These are phyloP conservation scores for Ochropleura leucogaster DNA, from an alignment of 2,888 invertebrate genomes.

Conservation along the genomic window DNA sequence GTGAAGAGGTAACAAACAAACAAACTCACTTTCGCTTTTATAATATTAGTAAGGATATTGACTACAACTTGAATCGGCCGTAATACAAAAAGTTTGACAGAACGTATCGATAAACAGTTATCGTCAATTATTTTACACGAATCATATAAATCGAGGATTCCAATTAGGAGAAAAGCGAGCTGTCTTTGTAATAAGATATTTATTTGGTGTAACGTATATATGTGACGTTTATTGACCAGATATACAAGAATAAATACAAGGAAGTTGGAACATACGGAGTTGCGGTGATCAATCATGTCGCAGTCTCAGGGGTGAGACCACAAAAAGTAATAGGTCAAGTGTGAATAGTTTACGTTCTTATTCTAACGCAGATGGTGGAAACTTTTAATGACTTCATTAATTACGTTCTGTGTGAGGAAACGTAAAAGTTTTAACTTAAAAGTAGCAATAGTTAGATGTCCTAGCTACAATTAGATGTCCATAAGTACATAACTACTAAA, in stretches of 20 bases:
- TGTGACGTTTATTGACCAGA: constrained; percentile 48
- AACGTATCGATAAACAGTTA: background rate
- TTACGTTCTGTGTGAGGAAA: constrained; percentile 2
- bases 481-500: no score
- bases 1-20: no score
- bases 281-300: constrained; percentile 60
- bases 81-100: background rate
- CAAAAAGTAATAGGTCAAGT: constrained; percentile 59
- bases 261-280: constrained; percentile 45
- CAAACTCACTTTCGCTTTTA: no score
- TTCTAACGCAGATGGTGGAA: constrained; percentile 4
- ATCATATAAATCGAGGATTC: constrained; percentile 10
- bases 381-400: constrained; percentile 28
- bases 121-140: constrained; percentile 18
- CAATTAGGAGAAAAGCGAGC: constrained; percentile 8
- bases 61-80: background rate
- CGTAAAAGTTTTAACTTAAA: background rate
- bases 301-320: constrained; percentile 35
- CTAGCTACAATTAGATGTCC: no score
- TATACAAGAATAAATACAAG: constrained; percentile 35
- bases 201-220: constrained; percentile 9
- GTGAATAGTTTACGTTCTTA: constrained; percentile 48
- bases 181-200: constrained; percentile 25
- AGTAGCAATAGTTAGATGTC: background rate
- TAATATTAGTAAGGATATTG: no score